A percentile compares a stretch with the other conserved stretches of the same genome.
These are phyloP conservation scores for Harmothoe impar DNA, from an alignment of 2,888 invertebrate species.

Conservation along the genomic window DNA sequence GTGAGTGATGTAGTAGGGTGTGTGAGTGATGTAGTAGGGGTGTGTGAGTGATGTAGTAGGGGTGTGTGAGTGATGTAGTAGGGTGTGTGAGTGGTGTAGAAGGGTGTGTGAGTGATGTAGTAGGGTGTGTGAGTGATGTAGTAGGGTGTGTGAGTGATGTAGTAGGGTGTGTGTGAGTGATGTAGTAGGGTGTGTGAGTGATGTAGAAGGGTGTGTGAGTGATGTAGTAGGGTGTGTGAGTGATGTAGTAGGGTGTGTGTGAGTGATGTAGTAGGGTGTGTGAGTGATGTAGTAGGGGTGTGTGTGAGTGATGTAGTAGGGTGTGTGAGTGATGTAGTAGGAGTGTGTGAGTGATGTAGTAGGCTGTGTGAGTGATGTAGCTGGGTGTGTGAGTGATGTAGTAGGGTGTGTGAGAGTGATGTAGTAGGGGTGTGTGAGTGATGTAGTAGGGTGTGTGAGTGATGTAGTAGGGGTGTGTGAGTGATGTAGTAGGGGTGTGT, in stretches of 20 bases:
- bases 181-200: not conserved
- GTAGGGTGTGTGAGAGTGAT: not conserved
- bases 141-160: not conserved
- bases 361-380: not conserved
- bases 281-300: not conserved
- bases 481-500: not conserved
- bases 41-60: not conserved
- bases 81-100: not conserved
- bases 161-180: no score
- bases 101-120: no score
- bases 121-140: not conserved
- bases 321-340: no score
- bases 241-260: not conserved
- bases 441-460: not conserved
- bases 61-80: not conserved
- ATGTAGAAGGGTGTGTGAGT: no score
- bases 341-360: no score
- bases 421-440: no score
- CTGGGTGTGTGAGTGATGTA: not conserved
- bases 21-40: not conserved
- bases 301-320: not conserved
- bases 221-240: not conserved
- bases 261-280: not conserved
- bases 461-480: not conserved
- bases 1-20: not conserved